phyloP scores from a whole-genome alignment of 2,888 invertebrate genomes.

The Microplitis manilae region DNA sequence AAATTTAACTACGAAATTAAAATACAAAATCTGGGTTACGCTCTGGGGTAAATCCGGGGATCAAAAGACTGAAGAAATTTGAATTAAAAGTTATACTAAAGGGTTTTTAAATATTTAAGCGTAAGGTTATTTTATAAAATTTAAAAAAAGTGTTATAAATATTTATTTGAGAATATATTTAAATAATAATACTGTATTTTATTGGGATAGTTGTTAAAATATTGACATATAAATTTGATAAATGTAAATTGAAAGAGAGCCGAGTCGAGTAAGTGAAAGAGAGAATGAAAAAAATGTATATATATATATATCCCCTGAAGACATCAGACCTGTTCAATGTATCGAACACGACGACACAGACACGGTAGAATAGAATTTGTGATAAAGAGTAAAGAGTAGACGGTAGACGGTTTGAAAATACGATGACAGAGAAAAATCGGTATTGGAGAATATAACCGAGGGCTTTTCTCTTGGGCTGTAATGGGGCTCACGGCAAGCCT shows the following conservation, averaged over 20 bases:
- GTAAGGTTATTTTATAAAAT: no score
- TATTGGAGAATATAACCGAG: conserved; percentile 13
- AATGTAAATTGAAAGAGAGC: neutral
- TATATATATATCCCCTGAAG: neutral
- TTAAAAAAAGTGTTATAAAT: no score
- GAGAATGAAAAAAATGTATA: neutral
- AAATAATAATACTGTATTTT: neutral
- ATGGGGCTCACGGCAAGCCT: neutral
- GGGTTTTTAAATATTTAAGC: no score
- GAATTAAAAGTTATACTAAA: no score
- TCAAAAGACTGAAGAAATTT: no score
- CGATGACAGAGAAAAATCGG: conserved; percentile 4
- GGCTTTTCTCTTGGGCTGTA: conserved; percentile 5
- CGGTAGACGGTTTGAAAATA: conserved; percentile 5
- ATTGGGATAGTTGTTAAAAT: neutral
- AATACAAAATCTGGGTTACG: no score
- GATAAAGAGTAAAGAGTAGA: conserved; percentile 21
- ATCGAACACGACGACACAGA: neutral
- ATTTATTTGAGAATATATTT: no score
- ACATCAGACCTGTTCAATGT: neutral
- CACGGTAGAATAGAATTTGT: neutral
- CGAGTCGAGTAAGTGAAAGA: neutral
- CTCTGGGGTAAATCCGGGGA: no score
- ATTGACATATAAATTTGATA: neutral
- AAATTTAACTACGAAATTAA: no score